Conservation (phyloP, 2,888 invertebrate species). For the Lepidocyrtoides sp. region DNA sequence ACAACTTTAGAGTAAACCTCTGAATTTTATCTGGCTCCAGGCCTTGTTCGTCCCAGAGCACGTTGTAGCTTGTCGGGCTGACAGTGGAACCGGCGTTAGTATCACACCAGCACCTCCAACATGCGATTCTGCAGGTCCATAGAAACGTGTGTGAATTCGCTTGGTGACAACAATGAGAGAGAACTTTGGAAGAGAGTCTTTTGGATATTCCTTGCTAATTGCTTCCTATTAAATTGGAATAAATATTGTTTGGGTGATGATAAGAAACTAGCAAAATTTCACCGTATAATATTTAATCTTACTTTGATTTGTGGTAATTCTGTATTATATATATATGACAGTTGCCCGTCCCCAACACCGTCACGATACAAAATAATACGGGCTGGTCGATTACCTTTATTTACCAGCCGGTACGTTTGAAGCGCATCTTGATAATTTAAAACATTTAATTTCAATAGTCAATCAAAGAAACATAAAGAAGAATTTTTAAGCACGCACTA, state of each 20-base stretch:
- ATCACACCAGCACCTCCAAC: constrained; percentile 83
- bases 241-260: not conserved
- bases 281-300: not conserved
- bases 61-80: constrained; percentile 96
- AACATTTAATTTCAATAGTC: too few species aligned
- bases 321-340: constrained; percentile 73
- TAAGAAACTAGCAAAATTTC: not conserved
- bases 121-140: not conserved
- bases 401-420: not conserved
- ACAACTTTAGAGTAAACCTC: constrained; percentile 93
- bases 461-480: not conserved
- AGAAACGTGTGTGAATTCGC: constrained; percentile 79
- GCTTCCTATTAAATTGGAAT: constrained; percentile 35
- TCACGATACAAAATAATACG: constrained; percentile 81
- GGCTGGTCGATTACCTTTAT: not conserved
- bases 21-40: constrained; percentile 93
- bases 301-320: constrained; percentile 78
- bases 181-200: constrained; percentile 58
- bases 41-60: constrained; percentile 92
- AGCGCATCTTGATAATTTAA: too few species aligned
- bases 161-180: constrained; percentile 82
- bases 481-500: not conserved
- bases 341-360: constrained; percentile 82
- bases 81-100: constrained; percentile 95
- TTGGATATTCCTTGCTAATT: constrained; percentile 50